Evolutionary conservation across 2,797 vertebrate genomes (phyloP), one percentile per base, ranked within the genome.

Genomic region (Pseudotriccus pelzelni): DNA sequence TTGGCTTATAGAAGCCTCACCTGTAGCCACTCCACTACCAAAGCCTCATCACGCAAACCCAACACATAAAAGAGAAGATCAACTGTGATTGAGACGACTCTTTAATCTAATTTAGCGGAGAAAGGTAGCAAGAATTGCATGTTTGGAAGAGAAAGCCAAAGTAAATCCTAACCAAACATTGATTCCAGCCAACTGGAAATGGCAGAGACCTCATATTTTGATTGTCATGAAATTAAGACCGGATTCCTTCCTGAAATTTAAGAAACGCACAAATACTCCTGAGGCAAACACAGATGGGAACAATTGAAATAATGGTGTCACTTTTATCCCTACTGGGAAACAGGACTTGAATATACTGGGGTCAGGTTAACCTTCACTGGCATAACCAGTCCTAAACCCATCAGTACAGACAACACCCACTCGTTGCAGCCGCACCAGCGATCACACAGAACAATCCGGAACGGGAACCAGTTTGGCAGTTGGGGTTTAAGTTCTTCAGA

Each of bases 31-130:
- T 10, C 10, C 23, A 7, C 56, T 18, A 59, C 23, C 34, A 41
- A 52, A 22, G 4, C n/a, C 50, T 20, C 12, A 11, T 52, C 59
- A 66, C 0, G 2, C 24, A 10, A 30, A 30, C 7, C 0, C 1
- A 8, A 11, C 32, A 21, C 20, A 1, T 36, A 44, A 22, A 20
- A 47, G 37, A 68, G 32, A 49, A 37, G 6, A 39, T 34, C 27
- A 64, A 2, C 53, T 72, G 30, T 9, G 30, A 41, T 46, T 53
- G 58, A 46, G 23, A 74, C 37, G 20, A 36, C 18, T 18, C 16
- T 47, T 56, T 12, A 12, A 43, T 14, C 18, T 39, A 2, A 52
- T 46, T 64, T 25, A n/a, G 25, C 16, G 47, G 25, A 55, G 56
- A 73, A 44, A 47, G 16, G 30, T 2, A 20, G 36, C 28, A 50